Base-by-base conservation (phyloP, 1,140 invertebrate genomes). In the Odontomachus brunneus region DNA sequence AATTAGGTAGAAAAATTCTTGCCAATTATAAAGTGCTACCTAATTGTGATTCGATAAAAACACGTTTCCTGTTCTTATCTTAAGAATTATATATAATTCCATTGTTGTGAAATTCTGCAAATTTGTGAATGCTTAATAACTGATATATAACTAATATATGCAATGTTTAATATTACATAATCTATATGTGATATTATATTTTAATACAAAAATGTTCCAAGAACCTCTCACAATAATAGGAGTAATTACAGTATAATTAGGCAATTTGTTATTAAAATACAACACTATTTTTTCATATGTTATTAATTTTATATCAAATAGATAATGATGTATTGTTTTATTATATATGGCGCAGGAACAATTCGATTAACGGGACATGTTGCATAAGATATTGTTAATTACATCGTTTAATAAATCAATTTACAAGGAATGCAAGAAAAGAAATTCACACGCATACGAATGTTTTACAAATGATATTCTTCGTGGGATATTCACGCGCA, bases 221-320 rank as follows among this genome's bases (percentile, higher is more conserved):
- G 19, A 14, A 57, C 1, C 69, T 24, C 2, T 57, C 11, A 29
- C 15, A 80, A 29, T 15, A 29, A 29, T 48, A 5, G n/a, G n/a
- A 3, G 7, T 3, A 59, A 53, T 3, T 17, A 33, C 12, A 65
- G n/a, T 2, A 15, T 38, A 73, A 11, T 44, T 15, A 44, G 55
- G 17, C 15, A 73, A 17, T 5, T 74, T 7, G 63, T 75, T 63
- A 49, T 75, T 63, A 63, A 75, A 75, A 75, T 74, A 29, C 2
- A 62, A 26, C 22, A 7, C 7, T 19, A 75, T 49, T 63, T 49
- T n/a, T 60, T 76, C 14, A 66, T 22, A 76, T 44, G 29, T 3
- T 38, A 73, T 60, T 73, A 17, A 38, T 76, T 63, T 51, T 63
- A 15, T 76, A 76, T 65, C 4, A 65, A 53, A 53, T 76, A 15